Percentiles rank a stretch among this genome's conserved stretches.
Conservation (phyloP, 2,113 vertebrate species). For the Dinomys branickii region DNA sequence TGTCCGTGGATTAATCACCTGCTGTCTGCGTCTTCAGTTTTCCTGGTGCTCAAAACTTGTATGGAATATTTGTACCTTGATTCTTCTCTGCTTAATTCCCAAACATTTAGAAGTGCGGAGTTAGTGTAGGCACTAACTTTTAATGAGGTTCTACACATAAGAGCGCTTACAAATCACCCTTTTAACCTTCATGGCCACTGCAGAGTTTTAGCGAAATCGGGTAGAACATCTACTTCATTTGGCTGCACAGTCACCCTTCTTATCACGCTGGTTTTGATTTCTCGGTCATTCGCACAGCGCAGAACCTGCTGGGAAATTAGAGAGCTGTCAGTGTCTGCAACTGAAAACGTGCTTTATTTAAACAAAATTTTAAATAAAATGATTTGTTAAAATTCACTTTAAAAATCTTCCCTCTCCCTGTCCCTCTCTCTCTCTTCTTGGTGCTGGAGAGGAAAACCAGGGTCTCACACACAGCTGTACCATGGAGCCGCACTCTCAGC, state of each 20-base stretch:
- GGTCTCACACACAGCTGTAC: too few relatives aligned
- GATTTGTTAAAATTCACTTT: background rate
- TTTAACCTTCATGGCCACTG: background rate
- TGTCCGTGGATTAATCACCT: background rate
- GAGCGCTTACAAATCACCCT: background rate
- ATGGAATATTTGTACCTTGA: background rate
- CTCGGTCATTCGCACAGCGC: background rate
- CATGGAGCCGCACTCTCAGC: too few relatives aligned
- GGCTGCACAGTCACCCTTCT: fast-evolving
- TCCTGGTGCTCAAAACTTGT: background rate
- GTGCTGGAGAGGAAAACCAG: background rate
- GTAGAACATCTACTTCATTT: background rate
- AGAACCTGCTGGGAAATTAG: background rate
- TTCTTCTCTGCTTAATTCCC: background rate
- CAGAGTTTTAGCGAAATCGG: background rate
- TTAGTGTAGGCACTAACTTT: background rate
- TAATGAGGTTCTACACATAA: background rate
- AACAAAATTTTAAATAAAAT: background rate
- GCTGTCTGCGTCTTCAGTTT: background rate
- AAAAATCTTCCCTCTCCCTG: background rate
- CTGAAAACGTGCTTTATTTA: background rate
- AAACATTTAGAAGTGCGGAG: background rate
- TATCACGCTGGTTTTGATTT: background rate
- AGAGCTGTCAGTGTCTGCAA: background rate
- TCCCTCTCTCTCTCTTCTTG: background rate